Conservation (phyloP, 53 echinoderm and acorn worm genomes). For the Actinopyga echinites region DNA sequence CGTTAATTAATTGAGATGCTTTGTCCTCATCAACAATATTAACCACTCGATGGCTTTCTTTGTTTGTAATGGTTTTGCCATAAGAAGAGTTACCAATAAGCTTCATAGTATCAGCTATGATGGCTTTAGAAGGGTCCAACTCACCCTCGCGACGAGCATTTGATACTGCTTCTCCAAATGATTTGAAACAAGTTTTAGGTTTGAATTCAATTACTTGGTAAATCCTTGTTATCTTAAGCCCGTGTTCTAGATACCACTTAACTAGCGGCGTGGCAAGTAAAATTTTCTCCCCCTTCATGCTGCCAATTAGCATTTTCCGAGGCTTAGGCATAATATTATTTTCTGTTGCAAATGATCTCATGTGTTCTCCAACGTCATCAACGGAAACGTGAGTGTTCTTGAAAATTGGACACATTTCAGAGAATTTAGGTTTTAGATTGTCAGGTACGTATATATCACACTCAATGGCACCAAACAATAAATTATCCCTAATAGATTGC, state of each 20-base stretch:
- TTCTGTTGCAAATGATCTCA: constrained; percentile 14
- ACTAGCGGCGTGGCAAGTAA: constrained; percentile 21
- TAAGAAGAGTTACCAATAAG: no score
- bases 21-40: neutral
- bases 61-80: constrained; percentile 49
- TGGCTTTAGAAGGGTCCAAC: neutral
- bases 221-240: neutral
- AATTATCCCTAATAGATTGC: no score
- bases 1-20: neutral
- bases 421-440: neutral
- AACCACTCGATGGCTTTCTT: constrained; percentile 6
- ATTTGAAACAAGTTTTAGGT: neutral
- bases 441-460: constrained; percentile 21
- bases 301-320: no score
- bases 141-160: constrained; percentile 45
- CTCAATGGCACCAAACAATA: constrained; percentile 18
- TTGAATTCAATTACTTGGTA: neutral
- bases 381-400: no score
- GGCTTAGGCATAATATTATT: no score
- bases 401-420: constrained; percentile 6
- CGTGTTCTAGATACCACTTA: constrained; percentile 27
- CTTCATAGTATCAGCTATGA: no score
- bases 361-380: constrained; percentile 52
- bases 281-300: constrained; percentile 2
- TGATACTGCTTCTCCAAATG: constrained; percentile 6